Evolutionary conservation across 2,113 vertebrate genomes (phyloP), one percentile per base, ranked within the genome.

Genomic region (Cricetomys ansorgei): DNA sequence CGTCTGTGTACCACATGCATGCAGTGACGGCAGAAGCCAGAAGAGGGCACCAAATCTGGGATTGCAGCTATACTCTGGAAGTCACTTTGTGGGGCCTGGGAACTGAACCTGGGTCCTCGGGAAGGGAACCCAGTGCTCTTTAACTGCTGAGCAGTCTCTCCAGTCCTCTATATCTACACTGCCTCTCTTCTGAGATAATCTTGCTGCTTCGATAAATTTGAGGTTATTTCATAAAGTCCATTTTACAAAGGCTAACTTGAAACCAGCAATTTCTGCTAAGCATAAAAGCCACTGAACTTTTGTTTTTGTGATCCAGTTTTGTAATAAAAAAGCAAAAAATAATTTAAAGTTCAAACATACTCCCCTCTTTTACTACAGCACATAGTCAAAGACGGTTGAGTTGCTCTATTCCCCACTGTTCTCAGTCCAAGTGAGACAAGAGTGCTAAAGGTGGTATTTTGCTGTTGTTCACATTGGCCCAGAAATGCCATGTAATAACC

Each of bases 161-260:
- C 13, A 62, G n/a, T 29, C n/a, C 55, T 59, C n/a, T 19, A 40
- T 34, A 80, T 21, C 53, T 57, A 27, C 89, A 89, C 48, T 67
- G 50, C 23, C 23, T 91, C 31, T 80, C 87, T 80, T 94, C 62
- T 79, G 37, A 93, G 15, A 93, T 40, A 91, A 91, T 19, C 59
- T 29, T 94, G 23, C 31, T 94, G 40, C 55, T 93, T 96, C 80
- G 70, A 19, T 91, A 34, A 96, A 84, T 59, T 27, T 92, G 67
- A 62, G 43, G 55, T 90, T 95, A 73, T 70, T 94, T 72, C 57
- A 92, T 2, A 94, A 96, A 96, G 88, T 25, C 43, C 40, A 84
- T 50, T 93, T 70, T 57, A 86, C n/a, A 90, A 93, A 94, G 7
- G 29, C 75, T 92, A 92, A 80, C 16, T 45, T 55, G 50, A 95